Conservation (phyloP, 2,113 vertebrate genomes). For the Cygnus atratus region DNA sequence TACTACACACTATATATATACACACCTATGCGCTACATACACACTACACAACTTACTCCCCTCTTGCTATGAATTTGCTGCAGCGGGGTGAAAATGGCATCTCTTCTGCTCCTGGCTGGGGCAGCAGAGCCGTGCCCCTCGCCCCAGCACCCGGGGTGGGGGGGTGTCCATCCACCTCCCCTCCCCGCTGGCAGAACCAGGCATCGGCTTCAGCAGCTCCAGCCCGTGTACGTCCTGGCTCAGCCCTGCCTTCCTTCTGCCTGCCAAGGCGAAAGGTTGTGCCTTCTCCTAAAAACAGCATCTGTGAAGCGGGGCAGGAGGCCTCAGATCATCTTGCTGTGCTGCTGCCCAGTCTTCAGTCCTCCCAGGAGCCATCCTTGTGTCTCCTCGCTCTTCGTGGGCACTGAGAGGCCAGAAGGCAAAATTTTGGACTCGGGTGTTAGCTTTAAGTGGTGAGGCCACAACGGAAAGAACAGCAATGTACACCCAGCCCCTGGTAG, state of each 20-base stretch:
- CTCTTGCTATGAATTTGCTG: background rate
- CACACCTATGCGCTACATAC: background rate
- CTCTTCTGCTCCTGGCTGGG: background rate
- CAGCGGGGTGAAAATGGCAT: rapidly evolving
- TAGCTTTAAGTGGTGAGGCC: background rate
- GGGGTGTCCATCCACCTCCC: background rate
- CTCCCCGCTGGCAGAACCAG: rapidly evolving
- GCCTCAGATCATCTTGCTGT: rapidly evolving
- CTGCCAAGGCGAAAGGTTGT: background rate
- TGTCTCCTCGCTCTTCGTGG: rapidly evolving
- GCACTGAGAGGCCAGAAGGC: background rate
- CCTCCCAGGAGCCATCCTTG: background rate
- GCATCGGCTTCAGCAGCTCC: background rate
- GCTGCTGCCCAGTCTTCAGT: background rate
- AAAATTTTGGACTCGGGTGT: rapidly evolving
- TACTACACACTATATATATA: background rate
- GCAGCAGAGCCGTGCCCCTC: too few species aligned
- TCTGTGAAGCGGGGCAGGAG: background rate
- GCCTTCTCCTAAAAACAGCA: background rate
- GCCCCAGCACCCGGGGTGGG: background rate
- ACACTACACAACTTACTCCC: too few species aligned
- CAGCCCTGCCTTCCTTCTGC: rapidly evolving
- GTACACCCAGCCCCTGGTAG: rapidly evolving
- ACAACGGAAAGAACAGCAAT: background rate
- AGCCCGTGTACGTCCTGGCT: too few species aligned